Base-by-base conservation (phyloP, 1,140 invertebrate genomes). In the Lordiphosa stackelbergi region DNA sequence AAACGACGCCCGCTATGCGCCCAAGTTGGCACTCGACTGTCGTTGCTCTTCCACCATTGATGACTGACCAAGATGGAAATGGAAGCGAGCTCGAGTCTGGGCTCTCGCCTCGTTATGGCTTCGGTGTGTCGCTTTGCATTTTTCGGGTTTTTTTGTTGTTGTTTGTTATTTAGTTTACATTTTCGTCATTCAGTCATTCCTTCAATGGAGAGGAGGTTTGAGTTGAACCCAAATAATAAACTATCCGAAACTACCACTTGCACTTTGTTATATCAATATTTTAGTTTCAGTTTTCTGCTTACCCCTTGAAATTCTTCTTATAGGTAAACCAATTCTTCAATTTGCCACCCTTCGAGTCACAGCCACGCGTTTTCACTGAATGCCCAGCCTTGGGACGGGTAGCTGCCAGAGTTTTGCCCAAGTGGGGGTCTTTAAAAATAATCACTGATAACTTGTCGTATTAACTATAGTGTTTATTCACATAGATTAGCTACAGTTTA, bases 21-120 rank as follows among this genome's bases (percentile, higher is more conserved):
- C 75, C 75, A 81, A 81, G 71, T 47, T 81, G 61, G 48, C 58
- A 57, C 53, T 71, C 71, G 72, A 83, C 75, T 79, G 75, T 34
- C 58, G 40, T 31, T 35, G 13, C 12, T 16, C 66, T 6, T 42
- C 46, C 41, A 51, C 35, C 31, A 31, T 10, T 56, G 46, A 56
- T 31, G 28, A 31, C 71, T 43, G 55, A 59, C 53, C 58, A 63
- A 57, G 41, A 55, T 41, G 40, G 19, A 61, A 41, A 63, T 57
- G 43, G 59, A 62, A 51, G 36, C 34, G 36, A 66, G 42, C 62
- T 66, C 74, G 46, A 36, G 37, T 24, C 31, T 31, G 56, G 38
- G 54, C 19, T 34, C 43, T 41, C 36, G 13, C 31, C 35, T 13
- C 38, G 40, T 35, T 34, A 45, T 48, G 40, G 55, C 46, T 45